Evolutionary conservation across 1,140 invertebrate genomes (phyloP), one percentile per base, ranked within the genome.

Genomic region (Neelides sp.): DNA sequence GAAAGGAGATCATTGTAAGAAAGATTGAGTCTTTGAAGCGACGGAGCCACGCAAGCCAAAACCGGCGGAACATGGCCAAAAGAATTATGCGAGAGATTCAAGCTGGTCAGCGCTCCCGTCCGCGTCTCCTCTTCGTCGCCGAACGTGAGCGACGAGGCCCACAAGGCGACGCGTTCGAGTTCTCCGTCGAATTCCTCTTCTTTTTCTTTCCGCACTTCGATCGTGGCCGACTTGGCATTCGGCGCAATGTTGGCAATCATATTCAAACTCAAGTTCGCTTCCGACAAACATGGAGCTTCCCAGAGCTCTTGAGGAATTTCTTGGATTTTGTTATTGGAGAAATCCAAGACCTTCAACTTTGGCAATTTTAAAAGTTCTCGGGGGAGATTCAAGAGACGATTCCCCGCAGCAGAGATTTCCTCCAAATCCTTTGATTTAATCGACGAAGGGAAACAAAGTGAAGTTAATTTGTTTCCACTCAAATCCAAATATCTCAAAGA

Each of bases 301-400:
- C 95, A 98, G 66, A 98, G 72, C 50, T 81, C 79, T 40, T 80
- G 76, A n/a, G 78, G 77, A 24, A 79, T 55, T 20, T 41, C 64
- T 36, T 83, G 81, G n/a, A 98, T 68, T 65, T 90, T 89, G 66
- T 98, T 98, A 64, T 94, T 89, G 0, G 90, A 90, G 0, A 93
- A 77, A 66, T 97, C 91, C 55, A 98, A 71, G 3, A 82, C 81
- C 19, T 78, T 74, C 1, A 98, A 69, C 0, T 76, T 69, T 0
- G 88, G 86, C 34, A 97, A 71, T 20, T 76, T 65, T 68, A 96
- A 90, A 2, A 93, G 66, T 51, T 82, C 82, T 17, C 78, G 73
- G 0, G 89, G 88, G 10, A 95, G 73, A 71, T 53, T 86, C 83
- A 15, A 96, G 20, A 19, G 13, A 27, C 8, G 32, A 53, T 42